These are phyloP conservation scores for Euleptes europaea DNA, from an alignment of 2,113 vertebrate genomes.

Conservation along the genomic window DNA sequence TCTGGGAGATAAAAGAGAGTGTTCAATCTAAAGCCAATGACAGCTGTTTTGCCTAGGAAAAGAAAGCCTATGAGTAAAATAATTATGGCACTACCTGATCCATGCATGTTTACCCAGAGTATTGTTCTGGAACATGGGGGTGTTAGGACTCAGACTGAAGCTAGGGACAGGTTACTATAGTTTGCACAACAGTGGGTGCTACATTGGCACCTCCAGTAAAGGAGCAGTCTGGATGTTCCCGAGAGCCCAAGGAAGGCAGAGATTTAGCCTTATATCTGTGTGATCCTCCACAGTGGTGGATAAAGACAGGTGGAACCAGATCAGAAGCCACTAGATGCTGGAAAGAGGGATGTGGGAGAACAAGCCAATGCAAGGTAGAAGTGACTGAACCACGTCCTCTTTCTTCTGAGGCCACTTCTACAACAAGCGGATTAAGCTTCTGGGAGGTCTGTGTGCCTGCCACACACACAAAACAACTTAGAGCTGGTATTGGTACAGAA, in stretches of 20 bases:
- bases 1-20: no score
- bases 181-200: not conserved
- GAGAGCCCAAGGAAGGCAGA: not conserved
- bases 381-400: not conserved
- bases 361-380: not conserved
- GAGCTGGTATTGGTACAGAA: no score
- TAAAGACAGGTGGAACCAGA: not conserved
- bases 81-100: no score
- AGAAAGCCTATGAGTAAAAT: no score
- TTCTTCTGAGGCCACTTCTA: not conserved
- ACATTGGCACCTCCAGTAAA: not conserved
- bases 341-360: not conserved
- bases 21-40: no score
- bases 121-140: not conserved
- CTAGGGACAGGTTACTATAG: not conserved
- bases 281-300: not conserved
- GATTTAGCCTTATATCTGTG: not conserved
- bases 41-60: no score
- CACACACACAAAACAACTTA: no score
- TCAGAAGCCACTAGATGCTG: not conserved
- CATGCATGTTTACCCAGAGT: no score
- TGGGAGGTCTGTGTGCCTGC: not conserved
- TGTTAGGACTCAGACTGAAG: not conserved
- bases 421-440: not conserved
- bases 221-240: not conserved